Evolutionary conservation across 2,888 invertebrate genomes (phyloP), one percentile per base, ranked within the genome.

Genomic region (Ganaspis brasiliensis): DNA sequence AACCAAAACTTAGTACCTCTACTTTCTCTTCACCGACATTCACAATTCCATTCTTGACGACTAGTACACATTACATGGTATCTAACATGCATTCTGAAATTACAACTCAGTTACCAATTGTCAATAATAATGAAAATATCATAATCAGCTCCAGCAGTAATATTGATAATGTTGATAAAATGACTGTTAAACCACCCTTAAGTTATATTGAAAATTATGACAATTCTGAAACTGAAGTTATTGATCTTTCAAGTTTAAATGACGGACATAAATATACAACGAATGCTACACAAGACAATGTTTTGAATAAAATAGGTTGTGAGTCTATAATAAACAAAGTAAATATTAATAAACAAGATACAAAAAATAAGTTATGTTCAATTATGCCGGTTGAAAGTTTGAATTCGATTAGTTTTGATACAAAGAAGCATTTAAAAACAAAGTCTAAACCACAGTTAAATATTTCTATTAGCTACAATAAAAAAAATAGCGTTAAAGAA

Each of bases 31-130:
- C 85, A 9, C 79, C 88, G 0, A 82, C 87, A 12, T 84, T 88
- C 26, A 89, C 88, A 4, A 88, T 89, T 77, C 89, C 90, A 8
- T 77, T 89, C 8, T 67, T 89, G 12, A 82, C 82, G 0, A 86
- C 83, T 24, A 86, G 87, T 3, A 81, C 84, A 26, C 74, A 86
- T 49, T 26, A 74, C 12, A 74, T 78, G n/a, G 78, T 78, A 24
- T 31, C 52, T 14, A 74, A 63, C 37, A 1, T 40, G 19, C 16
- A 59, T 35, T 26, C 57, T 1, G 24, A 49, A 61, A 21, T 52
- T 9, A 56, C n/a, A 1, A 74, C 74, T 12, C 9, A 31, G 12
- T 21, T 75, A 45, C 31, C 73, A 1, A 52, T 6, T 59, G 57
- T 57, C 0, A 49, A 10, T 6, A 35, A 61, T 10, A 26, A 78